Conservation (phyloP, 2,113 vertebrate genomes). For the Phaethon lepturus region DNA sequence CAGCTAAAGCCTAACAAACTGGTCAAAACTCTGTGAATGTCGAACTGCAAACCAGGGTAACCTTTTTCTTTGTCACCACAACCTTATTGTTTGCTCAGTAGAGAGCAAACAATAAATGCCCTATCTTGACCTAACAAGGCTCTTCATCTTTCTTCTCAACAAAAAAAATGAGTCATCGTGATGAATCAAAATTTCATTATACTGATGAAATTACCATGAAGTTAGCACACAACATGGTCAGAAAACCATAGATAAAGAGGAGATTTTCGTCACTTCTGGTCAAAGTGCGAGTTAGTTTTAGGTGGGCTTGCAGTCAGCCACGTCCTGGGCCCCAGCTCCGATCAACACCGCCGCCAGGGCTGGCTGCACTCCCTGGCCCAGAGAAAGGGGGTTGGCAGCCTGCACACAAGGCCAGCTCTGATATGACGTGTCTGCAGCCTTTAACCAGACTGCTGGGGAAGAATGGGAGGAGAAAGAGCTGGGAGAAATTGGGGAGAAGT, state of each 20-base stretch:
- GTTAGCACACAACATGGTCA: background rate
- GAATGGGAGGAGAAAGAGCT: background rate
- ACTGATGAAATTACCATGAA: background rate
- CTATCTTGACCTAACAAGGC: background rate
- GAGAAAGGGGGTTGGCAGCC: background rate
- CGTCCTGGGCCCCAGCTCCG: background rate
- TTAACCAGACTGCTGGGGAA: background rate
- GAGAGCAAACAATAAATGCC: background rate
- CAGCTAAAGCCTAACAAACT: background rate
- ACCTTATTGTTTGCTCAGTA: background rate
- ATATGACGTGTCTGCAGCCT: background rate
- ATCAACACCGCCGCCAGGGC: rapidly evolving
- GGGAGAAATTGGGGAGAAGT: background rate
- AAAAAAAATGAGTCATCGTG: background rate
- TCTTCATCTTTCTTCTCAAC: background rate
- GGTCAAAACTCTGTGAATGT: background rate
- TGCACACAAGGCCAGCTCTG: background rate
- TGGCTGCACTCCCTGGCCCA: rapidly evolving
- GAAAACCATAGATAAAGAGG: background rate
- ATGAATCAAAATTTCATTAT: background rate
- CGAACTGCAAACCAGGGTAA: background rate
- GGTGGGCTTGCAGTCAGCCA: background rate
- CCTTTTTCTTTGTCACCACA: background rate
- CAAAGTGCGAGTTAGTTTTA: background rate
- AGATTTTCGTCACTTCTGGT: background rate